Evolutionary conservation across 2,888 invertebrate species (phyloP), one percentile per base, ranked within the genome.

Genomic region (Leptothorax acervorum): DNA sequence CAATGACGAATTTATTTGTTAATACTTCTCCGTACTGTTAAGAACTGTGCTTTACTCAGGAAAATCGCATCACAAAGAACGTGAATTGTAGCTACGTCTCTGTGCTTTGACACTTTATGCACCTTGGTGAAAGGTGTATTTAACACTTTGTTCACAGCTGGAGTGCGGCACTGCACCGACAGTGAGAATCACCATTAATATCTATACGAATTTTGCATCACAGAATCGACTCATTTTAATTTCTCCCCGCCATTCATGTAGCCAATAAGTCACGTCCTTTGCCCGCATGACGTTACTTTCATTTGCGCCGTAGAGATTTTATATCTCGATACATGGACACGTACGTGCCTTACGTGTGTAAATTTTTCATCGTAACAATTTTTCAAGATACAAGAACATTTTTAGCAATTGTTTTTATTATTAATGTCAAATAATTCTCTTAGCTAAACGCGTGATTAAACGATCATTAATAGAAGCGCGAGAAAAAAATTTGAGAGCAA

Each of bases 111-210:
- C 92, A 91, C 92, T 90, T 86, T 83, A 90, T 91, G 92, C 92
- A 93, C 92, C 91, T 92, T 91, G 90, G 92, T 90, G 90, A 91
- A 90, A 89, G 92, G 93, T 93, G 93, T 91, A 92, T 87, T 85
- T 92, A 93, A 94, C 92, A 93, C 94, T 93, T 94, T 94, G 93
- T 94, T 93, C 93, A 93, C 93, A 94, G 93, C 93, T 92, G 93
- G 93, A 93, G 93, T 92, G 93, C 92, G 89, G 93, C 92, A 93
- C 94, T 94, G 94, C 94, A 94, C 94, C 92, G 87, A 93, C 93
- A 93, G 94, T 93, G 93, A 94, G 93, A 93, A 90, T 92, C 93
- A 93, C 92, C 89, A 92, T 91, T 88, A 9, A 89, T 89, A 87
- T 85, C 81, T 89, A 90, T 90, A 89, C 82, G 87, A 88, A 90